These are phyloP conservation scores for Iphiclides podalirius DNA, from an alignment of 2,888 invertebrate species.

Conservation along the genomic window DNA sequence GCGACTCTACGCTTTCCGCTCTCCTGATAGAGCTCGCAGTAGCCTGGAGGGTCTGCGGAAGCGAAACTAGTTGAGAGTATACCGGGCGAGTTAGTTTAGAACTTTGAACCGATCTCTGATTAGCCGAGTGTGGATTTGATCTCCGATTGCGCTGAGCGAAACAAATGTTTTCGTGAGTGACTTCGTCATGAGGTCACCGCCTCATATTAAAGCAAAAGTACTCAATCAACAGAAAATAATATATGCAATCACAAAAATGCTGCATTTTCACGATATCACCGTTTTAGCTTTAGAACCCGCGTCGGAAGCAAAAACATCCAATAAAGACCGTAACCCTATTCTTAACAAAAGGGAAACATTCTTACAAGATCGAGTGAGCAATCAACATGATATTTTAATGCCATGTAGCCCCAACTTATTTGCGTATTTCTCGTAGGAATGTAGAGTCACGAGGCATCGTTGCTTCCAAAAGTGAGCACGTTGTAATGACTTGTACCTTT, in stretches of 20 bases:
- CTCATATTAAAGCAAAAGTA: no score
- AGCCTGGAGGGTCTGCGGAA: not conserved
- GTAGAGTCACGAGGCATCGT: not conserved
- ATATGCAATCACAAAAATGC: no score
- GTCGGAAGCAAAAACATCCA: no score
- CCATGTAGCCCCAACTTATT: no score
- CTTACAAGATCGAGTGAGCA: no score
- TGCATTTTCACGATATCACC: no score
- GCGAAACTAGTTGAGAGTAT: not conserved
- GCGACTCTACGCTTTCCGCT: not conserved
- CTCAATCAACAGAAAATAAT: no score
- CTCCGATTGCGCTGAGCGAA: not conserved
- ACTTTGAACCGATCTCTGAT: not conserved
- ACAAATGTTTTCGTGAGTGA: not conserved
- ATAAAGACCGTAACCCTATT: no score
- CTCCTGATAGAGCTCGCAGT: not conserved
- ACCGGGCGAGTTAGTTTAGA: not conserved
- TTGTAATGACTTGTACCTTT: slow-evolving; percentile 57
- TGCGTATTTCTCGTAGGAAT: not conserved
- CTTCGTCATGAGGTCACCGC: no score
- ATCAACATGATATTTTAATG: no score
- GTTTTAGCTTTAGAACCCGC: no score
- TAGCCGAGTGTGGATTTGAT: not conserved
- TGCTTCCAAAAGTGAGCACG: slow-evolving; percentile 16
- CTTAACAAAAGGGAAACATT: not conserved